Conservation (phyloP, 2,797 vertebrate genomes). For the Carduelis carduelis region DNA sequence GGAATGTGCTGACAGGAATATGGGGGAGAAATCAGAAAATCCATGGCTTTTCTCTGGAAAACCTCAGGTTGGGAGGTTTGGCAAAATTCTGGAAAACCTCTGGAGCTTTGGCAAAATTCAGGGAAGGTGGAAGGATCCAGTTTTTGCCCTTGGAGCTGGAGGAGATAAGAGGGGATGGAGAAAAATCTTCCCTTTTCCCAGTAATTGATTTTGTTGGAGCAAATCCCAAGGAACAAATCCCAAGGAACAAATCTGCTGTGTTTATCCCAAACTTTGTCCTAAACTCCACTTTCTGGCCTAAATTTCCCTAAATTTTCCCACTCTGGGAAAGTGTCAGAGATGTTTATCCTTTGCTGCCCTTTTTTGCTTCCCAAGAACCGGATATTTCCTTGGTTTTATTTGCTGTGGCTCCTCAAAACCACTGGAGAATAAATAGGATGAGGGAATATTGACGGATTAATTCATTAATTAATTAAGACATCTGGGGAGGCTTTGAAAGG, state of each 20-base stretch:
- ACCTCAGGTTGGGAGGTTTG: not conserved
- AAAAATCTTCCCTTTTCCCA: not conserved
- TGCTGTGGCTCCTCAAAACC: rapidly evolving
- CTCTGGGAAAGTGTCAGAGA: not conserved
- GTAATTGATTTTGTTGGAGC: not conserved
- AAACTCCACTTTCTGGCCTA: not conserved
- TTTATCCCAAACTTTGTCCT: not conserved
- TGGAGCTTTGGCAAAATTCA: not conserved
- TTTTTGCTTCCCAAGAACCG: not conserved
- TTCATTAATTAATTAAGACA: not conserved
- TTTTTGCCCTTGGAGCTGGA: not conserved
- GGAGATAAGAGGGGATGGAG: rapidly evolving
- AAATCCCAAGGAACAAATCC: not conserved
- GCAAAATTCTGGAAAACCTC: not conserved
- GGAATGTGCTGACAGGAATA: not conserved
- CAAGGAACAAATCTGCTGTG: not conserved
- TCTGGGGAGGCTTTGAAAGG: not conserved
- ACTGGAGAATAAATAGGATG: not conserved
- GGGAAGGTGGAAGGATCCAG: not conserved
- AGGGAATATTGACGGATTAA: not conserved
- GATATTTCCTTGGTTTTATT: not conserved
- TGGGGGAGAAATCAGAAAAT: not conserved
- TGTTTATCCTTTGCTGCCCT: not conserved
- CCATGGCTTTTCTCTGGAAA: not conserved
- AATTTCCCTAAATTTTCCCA: not conserved